These are phyloP conservation scores for Macquaria australasica DNA, from an alignment of 2,113 vertebrate species.

Conservation along the genomic window DNA sequence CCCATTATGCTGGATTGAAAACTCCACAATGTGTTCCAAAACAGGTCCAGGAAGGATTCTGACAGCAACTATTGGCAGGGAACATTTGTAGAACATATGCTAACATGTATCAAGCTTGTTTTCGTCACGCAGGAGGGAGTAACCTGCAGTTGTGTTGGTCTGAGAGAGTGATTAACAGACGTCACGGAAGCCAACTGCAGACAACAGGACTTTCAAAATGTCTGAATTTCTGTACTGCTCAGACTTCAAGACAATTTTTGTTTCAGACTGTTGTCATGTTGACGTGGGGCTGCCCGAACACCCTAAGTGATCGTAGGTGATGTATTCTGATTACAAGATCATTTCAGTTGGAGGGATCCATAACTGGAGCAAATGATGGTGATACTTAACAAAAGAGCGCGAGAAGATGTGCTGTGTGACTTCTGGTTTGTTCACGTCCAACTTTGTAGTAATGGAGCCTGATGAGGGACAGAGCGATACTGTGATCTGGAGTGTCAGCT, in stretches of 20 bases:
- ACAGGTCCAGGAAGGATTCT: slow-evolving; percentile 69
- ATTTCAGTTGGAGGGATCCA: neutral
- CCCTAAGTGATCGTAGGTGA: neutral
- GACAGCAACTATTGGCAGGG: slow-evolving; percentile 48
- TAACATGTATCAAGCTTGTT: slow-evolving; percentile 30
- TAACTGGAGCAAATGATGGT: neutral
- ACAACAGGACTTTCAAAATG: neutral
- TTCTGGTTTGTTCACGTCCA: neutral
- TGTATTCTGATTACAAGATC: neutral
- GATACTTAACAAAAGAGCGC: neutral
- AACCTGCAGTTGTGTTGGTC: slow-evolving; percentile 1
- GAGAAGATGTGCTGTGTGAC: neutral
- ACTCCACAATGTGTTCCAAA: slow-evolving; percentile 61
- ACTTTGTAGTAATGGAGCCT: neutral
- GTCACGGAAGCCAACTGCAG: neutral
- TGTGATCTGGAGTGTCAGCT: neutral
- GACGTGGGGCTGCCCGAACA: neutral
- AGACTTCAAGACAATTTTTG: neutral
- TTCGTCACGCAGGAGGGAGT: neutral
- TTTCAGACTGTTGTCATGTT: neutral
- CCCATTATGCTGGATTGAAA: slow-evolving; percentile 77
- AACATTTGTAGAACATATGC: slow-evolving; percentile 43
- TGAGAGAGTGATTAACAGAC: slow-evolving; percentile 3
- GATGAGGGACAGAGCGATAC: neutral
- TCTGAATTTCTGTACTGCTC: neutral